Evolutionary conservation across 2,888 invertebrate species (phyloP), one percentile per base, ranked within the genome.

Genomic region (Furcula furcula): DNA sequence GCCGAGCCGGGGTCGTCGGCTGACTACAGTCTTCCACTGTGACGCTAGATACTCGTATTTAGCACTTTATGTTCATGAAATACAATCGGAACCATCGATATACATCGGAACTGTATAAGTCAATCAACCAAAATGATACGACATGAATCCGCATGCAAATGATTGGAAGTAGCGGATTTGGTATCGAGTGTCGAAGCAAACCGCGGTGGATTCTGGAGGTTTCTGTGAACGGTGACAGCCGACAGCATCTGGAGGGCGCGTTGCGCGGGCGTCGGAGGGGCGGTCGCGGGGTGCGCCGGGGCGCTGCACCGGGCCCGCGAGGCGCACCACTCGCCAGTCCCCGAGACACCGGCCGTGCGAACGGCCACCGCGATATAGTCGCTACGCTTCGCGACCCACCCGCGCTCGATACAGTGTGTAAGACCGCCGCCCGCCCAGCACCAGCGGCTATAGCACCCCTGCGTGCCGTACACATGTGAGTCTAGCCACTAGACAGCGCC

Each of bases 311-410:
- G 73, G 71, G 69, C 71, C 53, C 55, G 61, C 65, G 60, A 48
- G 47, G 52, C 53, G 65, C 56, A 48, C 65, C 69, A 73, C 72
- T 75, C 81, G 84, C 77, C 85, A 88, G 88, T 88, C 84, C 86
- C 78, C 82, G 80, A 85, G 82, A 84, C 86, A 83, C 81, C 86
- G 87, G 85, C 87, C 85, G 79, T 68, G 84, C 69, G 87, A 83
- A 77, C 87, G 86, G 86, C 86, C 85, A 82, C 66, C 82, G 84
- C 81, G 78, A 77, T 53, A 64, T 51, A 62, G 58, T 48, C 46
- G 50, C 55, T 32, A 45, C 55, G 52, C 44, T 35, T 41, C 48
- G 64, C 57, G 57, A 61, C 37, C 50, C 43, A 47, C 56, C 50
- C 50, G 56, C 55, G 60, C 61, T 58, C 55, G 53, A 71, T 72